phyloP scores from a whole-genome alignment of 2,888 invertebrate species.

The Pristionchus japonicus region DNA sequence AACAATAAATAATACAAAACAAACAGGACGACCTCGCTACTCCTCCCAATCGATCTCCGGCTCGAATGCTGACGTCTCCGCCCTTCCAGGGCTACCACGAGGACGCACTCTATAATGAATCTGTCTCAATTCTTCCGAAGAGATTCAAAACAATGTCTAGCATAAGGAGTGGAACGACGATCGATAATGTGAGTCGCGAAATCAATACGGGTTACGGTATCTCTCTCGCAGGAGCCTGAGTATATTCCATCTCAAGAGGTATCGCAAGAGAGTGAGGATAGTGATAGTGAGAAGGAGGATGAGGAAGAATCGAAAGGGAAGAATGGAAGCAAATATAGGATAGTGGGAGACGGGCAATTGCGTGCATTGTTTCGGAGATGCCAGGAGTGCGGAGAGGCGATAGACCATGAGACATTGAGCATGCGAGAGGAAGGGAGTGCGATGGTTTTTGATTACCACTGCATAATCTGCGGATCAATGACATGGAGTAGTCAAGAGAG shows the following conservation, averaged over 20 bases:
- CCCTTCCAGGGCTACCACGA: not conserved
- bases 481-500: not conserved
- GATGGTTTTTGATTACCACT: not conserved
- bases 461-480: not conserved
- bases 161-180: not conserved
- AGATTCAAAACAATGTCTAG: not conserved
- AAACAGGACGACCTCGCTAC: too few relatives aligned
- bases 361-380: not conserved
- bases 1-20: too few relatives aligned
- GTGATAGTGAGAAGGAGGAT: not conserved
- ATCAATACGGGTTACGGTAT: not conserved
- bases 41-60: not conserved
- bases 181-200: not conserved
- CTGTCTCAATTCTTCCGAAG: not conserved
- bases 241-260: not conserved
- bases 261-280: not conserved
- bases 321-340: not conserved
- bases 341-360: not conserved
- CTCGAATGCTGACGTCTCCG: not conserved
- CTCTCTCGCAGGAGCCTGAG: not conserved
- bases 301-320: not conserved
- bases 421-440: not conserved
- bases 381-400: not conserved
- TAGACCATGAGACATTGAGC: too few relatives aligned
- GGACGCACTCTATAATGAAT: not conserved